Percentiles rank a stretch among this genome's conserved stretches.
These are phyloP conservation scores for Acanthiza pusilla DNA, from an alignment of 2,797 vertebrate genomes.

Conservation along the genomic window DNA sequence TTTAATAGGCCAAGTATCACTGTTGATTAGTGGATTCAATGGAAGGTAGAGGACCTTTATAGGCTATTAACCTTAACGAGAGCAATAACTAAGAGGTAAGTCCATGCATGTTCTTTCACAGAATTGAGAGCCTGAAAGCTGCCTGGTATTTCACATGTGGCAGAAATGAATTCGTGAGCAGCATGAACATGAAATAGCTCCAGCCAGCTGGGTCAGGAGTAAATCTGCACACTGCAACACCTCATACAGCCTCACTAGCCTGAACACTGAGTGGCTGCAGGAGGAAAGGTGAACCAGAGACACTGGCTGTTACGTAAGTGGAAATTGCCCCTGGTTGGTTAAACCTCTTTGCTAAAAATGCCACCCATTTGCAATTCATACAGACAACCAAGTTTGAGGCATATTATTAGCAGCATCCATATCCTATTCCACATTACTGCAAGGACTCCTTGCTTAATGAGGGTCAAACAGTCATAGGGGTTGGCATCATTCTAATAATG, in stretches of 20 bases:
- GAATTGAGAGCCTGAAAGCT: not conserved
- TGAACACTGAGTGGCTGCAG: not conserved
- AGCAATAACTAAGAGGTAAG: not conserved
- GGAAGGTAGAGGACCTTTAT: not conserved
- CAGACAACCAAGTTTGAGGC: not conserved
- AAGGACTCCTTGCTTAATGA: not conserved
- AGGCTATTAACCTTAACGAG: not conserved
- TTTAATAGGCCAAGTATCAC: not conserved
- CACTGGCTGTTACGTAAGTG: not conserved
- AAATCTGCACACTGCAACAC: not conserved
- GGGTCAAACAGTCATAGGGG: accelerated
- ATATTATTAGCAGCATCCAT: not conserved
- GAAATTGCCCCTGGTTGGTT: not conserved
- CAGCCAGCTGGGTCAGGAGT: not conserved
- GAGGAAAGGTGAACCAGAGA: not conserved
- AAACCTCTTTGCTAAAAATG: not conserved
- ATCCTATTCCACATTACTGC: not conserved
- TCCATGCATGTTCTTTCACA: not conserved
- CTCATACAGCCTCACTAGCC: not conserved
- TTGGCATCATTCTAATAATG: not conserved
- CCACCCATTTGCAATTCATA: not conserved
- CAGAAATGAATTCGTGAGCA: not conserved
- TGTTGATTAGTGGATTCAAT: not conserved
- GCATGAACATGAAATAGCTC: not conserved
- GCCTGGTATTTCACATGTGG: not conserved